Conservation (phyloP, 1,140 invertebrate species). For the Aricia agestis region DNA sequence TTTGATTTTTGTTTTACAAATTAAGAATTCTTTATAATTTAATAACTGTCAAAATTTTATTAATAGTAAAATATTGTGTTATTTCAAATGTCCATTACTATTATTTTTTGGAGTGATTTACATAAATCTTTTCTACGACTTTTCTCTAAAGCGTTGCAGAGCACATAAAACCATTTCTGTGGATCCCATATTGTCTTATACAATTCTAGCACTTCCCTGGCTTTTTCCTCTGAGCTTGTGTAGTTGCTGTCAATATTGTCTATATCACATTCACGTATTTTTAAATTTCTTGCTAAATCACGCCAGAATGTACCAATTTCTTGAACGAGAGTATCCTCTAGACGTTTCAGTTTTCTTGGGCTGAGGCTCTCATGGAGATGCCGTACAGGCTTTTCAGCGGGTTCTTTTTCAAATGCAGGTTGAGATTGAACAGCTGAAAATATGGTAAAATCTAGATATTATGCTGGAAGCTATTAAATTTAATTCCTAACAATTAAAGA, state of each 20-base stretch:
- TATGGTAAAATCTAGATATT: not conserved
- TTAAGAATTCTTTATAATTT: too few species aligned
- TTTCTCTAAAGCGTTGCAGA: constrained; percentile 59
- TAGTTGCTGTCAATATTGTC: constrained; percentile 67
- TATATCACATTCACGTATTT: constrained; percentile 72
- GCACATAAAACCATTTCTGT: constrained; percentile 56
- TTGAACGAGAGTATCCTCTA: constrained; percentile 52
- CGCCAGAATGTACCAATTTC: constrained; percentile 76
- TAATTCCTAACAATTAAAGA: too few species aligned
- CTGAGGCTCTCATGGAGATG: constrained; percentile 33
- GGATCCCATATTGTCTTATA: constrained; percentile 50
- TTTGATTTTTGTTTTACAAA: too few species aligned
- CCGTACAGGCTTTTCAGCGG: not conserved
- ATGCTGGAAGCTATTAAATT: not conserved
- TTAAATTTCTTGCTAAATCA: constrained; percentile 73
- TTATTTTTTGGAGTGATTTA: constrained; percentile 46
- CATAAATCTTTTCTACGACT: constrained; percentile 51
- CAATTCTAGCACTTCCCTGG: constrained; percentile 38
- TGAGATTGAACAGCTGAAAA: not conserved
- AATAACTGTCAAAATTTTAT: too few species aligned
- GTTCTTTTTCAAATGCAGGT: not conserved
- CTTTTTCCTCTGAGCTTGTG: constrained; percentile 36
- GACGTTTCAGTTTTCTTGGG: constrained; percentile 44
- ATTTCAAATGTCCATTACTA: constrained; percentile 47
- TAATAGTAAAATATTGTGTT: not conserved